Conservation (phyloP, 1,140 invertebrate species). For the Diorhabda elongata region DNA sequence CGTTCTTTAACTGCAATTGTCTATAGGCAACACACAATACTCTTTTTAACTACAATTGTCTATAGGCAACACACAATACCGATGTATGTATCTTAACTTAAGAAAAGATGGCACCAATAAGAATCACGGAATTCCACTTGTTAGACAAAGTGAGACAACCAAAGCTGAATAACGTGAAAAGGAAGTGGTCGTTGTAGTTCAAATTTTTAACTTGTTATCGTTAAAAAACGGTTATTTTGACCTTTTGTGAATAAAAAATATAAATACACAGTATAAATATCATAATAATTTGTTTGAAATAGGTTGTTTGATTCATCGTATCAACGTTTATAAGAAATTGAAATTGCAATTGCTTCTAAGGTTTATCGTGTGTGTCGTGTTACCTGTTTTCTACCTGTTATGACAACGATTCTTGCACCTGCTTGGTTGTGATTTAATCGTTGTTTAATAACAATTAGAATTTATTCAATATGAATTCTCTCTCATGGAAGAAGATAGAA, state of each 20-base stretch:
- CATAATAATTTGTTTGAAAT: too few species aligned
- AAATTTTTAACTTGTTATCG: neutral
- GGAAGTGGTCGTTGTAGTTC: neutral
- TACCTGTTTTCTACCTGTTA: constrained; percentile 12
- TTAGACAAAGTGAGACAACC: neutral
- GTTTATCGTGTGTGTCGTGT: neutral
- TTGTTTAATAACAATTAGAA: neutral
- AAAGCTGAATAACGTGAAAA: neutral
- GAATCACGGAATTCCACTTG: neutral
- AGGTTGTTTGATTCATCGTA: too few species aligned
- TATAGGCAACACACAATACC: neutral
- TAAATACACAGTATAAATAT: too few species aligned
- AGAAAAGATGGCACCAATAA: neutral
- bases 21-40: neutral
- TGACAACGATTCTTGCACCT: constrained; percentile 10
- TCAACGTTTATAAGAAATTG: too few species aligned
- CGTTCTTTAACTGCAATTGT: too few species aligned
- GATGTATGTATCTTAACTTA: neutral
- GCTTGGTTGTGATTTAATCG: neutral
- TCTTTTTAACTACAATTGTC: too few species aligned
- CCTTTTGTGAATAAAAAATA: too few species aligned
- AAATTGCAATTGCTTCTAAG: too few species aligned
- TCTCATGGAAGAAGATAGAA: constrained; percentile 46
- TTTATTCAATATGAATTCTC: neutral
- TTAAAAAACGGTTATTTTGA: too few species aligned